phyloP scores from a whole-genome alignment of 2,888 invertebrate species.

The Gari tellinella region DNA sequence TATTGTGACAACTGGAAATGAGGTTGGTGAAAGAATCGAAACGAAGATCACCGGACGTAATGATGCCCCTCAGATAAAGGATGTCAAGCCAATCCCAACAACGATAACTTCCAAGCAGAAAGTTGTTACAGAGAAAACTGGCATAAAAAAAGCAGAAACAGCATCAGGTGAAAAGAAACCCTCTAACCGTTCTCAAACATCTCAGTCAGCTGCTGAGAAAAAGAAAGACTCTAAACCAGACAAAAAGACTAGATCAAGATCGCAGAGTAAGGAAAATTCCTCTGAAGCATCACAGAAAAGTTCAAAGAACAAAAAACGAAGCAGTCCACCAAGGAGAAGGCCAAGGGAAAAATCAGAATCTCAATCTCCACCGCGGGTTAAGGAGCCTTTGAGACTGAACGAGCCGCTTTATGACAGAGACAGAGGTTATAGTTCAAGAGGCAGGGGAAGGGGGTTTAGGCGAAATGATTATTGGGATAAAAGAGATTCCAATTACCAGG shows the following conservation, averaged over 20 bases:
- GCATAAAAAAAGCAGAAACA: too few relatives aligned
- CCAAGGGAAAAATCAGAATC: conserved; percentile 40
- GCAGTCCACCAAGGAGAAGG: conserved; percentile 20
- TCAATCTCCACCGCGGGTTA: conserved; percentile 58
- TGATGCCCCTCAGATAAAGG: too few relatives aligned
- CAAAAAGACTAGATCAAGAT: conserved; percentile 28
- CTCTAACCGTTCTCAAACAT: neutral
- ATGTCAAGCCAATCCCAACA: too few relatives aligned
- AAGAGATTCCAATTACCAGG: conserved; percentile 5
- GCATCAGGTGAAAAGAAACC: neutral
- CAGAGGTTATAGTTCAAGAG: conserved; percentile 36
- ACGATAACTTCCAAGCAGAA: too few relatives aligned
- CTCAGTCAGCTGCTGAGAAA: neutral
- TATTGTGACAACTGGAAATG: too few relatives aligned
- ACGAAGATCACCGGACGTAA: too few relatives aligned
- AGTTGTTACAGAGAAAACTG: too few relatives aligned
- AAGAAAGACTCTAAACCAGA: conserved; percentile 15
- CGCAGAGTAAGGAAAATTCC: conserved; percentile 30
- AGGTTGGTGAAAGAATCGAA: too few relatives aligned
- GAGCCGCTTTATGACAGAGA: conserved; percentile 29
- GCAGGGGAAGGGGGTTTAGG: conserved; percentile 35
- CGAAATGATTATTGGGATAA: conserved; percentile 1
- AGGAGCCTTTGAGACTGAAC: conserved; percentile 49
- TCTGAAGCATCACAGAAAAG: conserved; percentile 1
- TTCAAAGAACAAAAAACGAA: conserved; percentile 14